Evolutionary conservation across 2,888 invertebrate species (phyloP).

Genomic region (Melipona beecheii): DNA sequence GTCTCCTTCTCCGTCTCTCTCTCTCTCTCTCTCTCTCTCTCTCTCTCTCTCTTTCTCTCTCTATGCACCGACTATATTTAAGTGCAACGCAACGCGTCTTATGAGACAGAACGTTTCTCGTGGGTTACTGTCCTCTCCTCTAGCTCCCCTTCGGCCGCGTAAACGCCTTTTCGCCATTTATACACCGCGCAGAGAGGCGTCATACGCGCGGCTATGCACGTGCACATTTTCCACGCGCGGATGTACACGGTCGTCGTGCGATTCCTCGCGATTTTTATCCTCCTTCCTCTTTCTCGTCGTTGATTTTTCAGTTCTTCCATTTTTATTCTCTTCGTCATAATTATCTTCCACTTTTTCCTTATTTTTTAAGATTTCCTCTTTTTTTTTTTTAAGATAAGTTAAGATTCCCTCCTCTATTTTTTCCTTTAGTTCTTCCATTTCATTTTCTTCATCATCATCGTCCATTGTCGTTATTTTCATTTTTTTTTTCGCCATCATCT

Average conservation of each 20-base stretch:
- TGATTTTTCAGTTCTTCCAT: no score
- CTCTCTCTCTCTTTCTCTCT: conserved; percentile 16
- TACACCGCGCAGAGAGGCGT: conserved; percentile 59
- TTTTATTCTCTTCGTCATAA: no score
- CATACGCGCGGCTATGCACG: conserved; percentile 50
- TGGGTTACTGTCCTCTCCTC: conserved; percentile 73
- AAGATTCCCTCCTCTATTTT: no score
- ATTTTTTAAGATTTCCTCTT: no score
- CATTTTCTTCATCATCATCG: no score
- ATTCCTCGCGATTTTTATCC: background rate
- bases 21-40: conserved; percentile 17
- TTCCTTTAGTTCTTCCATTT: no score
- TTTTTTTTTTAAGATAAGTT: no score
- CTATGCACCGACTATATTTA: conserved; percentile 74
- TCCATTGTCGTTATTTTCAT: no score
- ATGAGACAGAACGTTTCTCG: conserved; percentile 70
- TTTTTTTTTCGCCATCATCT: no score
- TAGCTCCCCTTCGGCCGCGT: conserved; percentile 56
- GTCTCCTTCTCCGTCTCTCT: background rate
- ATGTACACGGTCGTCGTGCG: conserved; percentile 1
- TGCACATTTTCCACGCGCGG: conserved; percentile 20
- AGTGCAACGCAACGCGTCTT: conserved; percentile 67
- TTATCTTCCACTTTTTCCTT: no score
- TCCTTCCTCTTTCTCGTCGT: background rate
- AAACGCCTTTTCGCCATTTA: conserved; percentile 71